These are phyloP conservation scores for Ceratitis capitata DNA, from an alignment of 1,140 invertebrate species.

Conservation along the genomic window DNA sequence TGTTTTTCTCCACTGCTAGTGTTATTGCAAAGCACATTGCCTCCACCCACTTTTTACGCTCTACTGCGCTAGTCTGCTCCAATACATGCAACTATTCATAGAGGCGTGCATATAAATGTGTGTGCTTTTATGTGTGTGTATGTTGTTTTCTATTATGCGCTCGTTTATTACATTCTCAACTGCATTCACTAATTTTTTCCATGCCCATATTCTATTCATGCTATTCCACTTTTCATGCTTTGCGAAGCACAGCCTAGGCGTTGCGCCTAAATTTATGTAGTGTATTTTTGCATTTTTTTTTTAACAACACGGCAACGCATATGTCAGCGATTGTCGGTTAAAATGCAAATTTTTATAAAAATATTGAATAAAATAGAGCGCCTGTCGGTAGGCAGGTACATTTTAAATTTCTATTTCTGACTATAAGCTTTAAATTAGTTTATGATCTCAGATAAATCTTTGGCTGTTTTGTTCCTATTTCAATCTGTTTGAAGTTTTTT, in stretches of 20 bases:
- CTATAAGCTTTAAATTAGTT: no score
- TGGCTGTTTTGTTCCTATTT: neutral
- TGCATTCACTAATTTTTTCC: neutral
- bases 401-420: no score
- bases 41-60: conserved; percentile 20
- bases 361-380: neutral
- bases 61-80: conserved; percentile 16
- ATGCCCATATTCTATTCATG: neutral
- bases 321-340: neutral
- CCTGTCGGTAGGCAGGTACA: no score
- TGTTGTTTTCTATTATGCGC: conserved; percentile 30
- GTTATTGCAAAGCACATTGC: neutral
- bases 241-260: conserved; percentile 16
- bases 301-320: neutral
- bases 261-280: conserved; percentile 39
- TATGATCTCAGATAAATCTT: no score
- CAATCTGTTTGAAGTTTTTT: neutral
- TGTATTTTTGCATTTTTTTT: no score
- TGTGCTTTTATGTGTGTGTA: neutral
- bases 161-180: conserved; percentile 33
- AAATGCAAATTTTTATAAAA: neutral
- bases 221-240: conserved; percentile 33
- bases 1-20: neutral
- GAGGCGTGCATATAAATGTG: neutral
- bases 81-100: neutral